Conservation (phyloP, 2,113 vertebrate genomes). For the Piaya cayana region DNA sequence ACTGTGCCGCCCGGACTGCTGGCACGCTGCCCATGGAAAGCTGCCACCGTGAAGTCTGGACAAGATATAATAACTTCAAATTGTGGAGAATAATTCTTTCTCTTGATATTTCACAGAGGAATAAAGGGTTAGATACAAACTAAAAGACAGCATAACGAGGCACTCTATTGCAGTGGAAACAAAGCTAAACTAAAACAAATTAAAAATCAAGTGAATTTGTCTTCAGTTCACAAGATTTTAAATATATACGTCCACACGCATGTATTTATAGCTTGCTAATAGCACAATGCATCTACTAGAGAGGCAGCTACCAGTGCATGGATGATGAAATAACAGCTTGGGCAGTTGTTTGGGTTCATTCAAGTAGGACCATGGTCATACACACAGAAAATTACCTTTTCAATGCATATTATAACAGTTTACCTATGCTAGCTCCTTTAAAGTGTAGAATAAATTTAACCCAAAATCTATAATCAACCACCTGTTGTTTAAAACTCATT, state of each 20-base stretch:
- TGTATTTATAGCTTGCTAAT: neutral
- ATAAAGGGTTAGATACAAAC: slow-evolving; percentile 4
- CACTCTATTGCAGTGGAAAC: neutral
- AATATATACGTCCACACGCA: neutral
- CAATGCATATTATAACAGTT: neutral
- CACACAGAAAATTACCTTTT: neutral
- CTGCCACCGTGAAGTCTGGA: neutral
- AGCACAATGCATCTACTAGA: neutral
- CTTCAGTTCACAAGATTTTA: neutral
- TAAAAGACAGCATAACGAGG: neutral
- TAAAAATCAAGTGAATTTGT: neutral
- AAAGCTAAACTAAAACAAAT: slow-evolving; percentile 1
- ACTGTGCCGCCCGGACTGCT: neutral
- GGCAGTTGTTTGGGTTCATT: neutral
- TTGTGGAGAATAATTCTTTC: neutral
- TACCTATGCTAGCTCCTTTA: neutral
- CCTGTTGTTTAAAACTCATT: neutral
- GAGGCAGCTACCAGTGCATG: neutral
- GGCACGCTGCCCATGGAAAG: neutral
- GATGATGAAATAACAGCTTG: neutral
- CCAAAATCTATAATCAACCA: neutral
- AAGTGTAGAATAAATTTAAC: neutral
- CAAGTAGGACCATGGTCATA: neutral
- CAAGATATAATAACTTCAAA: neutral
- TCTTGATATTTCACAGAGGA: neutral